Evolutionary conservation across 1,140 invertebrate genomes (phyloP), one percentile per base, ranked within the genome.

Genomic region (Atta texana): DNA sequence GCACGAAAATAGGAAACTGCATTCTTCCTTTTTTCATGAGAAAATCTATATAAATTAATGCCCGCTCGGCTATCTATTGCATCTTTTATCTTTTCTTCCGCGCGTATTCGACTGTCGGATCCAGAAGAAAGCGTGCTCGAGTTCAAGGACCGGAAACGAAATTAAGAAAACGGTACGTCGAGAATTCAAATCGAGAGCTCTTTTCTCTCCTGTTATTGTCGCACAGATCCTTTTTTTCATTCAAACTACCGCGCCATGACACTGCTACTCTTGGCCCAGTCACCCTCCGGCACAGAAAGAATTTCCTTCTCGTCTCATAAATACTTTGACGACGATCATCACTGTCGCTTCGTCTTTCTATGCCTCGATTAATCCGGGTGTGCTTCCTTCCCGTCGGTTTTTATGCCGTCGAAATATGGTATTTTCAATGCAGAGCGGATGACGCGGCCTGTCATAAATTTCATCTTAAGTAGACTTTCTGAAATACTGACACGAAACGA

Each of bases 121-220:
- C 31, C 84, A 28, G 31, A 21, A 57, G 28, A 21, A 77, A 72
- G 61, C 74, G n/a, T 18, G 64, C 5, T 3, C 53, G 24, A 39
- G 63, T 49, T 76, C 59, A 7, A 64, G 55, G 24, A 18, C n/a
- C 86, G 78, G 72, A 85, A 66, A 49, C 55, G 44, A 72, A 85
- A 85, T 82, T 24, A 39, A 84, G 77, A 77, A 77, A 84, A 77
- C 24, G 76, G 24, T 31, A 68, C 59, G 39, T 39, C 59, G 69
- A 28, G 76, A 86, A 88, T 88, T 64, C 74, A 66, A 28, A 14
- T 4, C 57, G 18, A 34, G 63, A 18, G 3, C 31, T 31, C 57
- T 55, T 87, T 87, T 76, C 66, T 85, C 82, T 75, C 57, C 49
- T 53, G 18, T 68, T 10, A 53, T 53, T 86, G 69, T 84, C 39